A percentile compares a stretch with the other conserved stretches of the same genome.
These are phyloP conservation scores for Streptopelia turtur DNA, from an alignment of 2,797 vertebrate genomes.

Conservation along the genomic window DNA sequence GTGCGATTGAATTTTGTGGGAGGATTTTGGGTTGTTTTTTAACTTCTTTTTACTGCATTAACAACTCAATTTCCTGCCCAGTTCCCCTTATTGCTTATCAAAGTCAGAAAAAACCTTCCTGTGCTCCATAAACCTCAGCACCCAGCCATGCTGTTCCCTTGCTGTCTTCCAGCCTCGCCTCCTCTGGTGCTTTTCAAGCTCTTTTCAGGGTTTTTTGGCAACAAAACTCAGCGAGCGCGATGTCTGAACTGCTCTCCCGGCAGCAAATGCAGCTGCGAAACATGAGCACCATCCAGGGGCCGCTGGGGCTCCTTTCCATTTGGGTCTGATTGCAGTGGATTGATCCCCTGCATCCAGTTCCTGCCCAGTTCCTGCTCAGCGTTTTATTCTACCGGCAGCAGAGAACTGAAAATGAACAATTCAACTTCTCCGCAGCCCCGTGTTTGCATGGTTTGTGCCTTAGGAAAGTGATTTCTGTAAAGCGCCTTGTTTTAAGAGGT, in stretches of 20 bases:
- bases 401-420: neutral
- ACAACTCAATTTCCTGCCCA: neutral
- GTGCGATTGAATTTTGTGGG: neutral
- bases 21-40: neutral
- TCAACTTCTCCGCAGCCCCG: neutral
- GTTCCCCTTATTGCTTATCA: neutral
- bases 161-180: neutral
- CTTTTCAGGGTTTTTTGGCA: neutral
- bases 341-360: neutral
- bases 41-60: neutral
- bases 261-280: neutral
- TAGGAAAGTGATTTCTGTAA: too few relatives aligned
- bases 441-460: too few relatives aligned
- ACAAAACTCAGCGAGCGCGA: neutral
- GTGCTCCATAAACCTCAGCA: neutral
- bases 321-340: fast-evolving
- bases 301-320: fast-evolving
- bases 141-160: neutral
- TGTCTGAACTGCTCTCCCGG: neutral
- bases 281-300: constrained; percentile 44
- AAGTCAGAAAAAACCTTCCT: neutral
- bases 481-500: too few relatives aligned
- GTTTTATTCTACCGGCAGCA: neutral
- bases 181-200: neutral
- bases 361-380: neutral